Base-by-base conservation (phyloP, 1,140 invertebrate genomes). In the Euwallacea fornicatus region DNA sequence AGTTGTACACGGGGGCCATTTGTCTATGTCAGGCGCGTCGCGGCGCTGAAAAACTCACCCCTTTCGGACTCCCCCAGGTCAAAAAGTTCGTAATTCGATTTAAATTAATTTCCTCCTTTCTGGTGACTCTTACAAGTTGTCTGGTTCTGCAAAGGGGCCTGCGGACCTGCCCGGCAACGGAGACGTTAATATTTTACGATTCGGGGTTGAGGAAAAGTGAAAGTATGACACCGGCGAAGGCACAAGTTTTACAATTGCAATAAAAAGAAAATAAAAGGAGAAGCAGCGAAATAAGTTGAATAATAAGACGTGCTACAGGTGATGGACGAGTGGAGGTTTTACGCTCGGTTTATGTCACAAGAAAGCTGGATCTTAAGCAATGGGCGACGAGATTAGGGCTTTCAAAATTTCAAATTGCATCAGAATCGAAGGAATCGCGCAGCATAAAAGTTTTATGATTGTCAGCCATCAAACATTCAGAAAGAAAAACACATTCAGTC, bases 231-330 rank as follows among this genome's bases (percentile, higher is more conserved):
- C n/a, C 15, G 61, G 44, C 13, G n/a, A 11, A 58, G 46, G 16
- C 42, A 13, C 16, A 63, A 63, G 15, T 63, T 63, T 63, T 63
- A 66, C 46, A 55, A 42, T 66, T 50, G 46, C 42, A 66, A 55
- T 66, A 66, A 54, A 66, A 55, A 41, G 63, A 53, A 42, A 66
- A 66, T 66, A 66, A 66, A 66, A n/a, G 46, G 46, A 66, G 63
- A n/a, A 55, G n/a, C 13, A 33, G 43, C 9, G 50, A 63, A 46
- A 63, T 63, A 50, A 63, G 61, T 16, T 46, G 7, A 50, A 41
- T 46, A 13, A 66, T 66, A 66, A 66, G 42, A 54, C 63, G 43
- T 15, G 46, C 47, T 66, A 66, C 63, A 66, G 63, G 63, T 66
- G 50, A 33, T 54, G 63, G 41, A 10, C 13, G 33, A 66, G 42